These are phyloP conservation scores for Cacatua alba DNA, from an alignment of 2,113 vertebrate genomes.

Conservation along the genomic window DNA sequence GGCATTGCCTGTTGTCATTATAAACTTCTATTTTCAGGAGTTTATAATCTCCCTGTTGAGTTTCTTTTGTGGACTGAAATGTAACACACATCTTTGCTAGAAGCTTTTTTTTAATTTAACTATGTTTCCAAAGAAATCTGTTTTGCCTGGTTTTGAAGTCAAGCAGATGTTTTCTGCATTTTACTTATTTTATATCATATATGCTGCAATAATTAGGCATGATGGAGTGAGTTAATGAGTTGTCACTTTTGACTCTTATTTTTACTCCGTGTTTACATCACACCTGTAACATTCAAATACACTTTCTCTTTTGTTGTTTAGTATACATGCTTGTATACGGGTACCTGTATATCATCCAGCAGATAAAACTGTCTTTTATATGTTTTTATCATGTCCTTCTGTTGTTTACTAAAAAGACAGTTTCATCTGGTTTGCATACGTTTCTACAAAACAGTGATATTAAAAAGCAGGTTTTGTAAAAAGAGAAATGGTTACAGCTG, in stretches of 20 bases:
- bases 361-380: slow-evolving; percentile 61
- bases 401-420: slow-evolving; percentile 61
- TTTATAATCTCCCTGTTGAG: slow-evolving; percentile 29
- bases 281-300: slow-evolving; percentile 3
- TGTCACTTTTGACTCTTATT: slow-evolving; percentile 60
- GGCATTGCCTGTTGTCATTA: not conserved
- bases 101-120: slow-evolving; percentile 11
- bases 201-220: slow-evolving; percentile 69
- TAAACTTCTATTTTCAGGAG: slow-evolving; percentile 20
- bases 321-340: slow-evolving; percentile 49
- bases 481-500: slow-evolving; percentile 26
- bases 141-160: slow-evolving; percentile 42
- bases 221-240: slow-evolving; percentile 34
- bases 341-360: slow-evolving; percentile 54
- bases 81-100: not conserved
- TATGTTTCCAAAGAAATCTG: slow-evolving; percentile 72
- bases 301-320: slow-evolving; percentile 28
- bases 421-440: slow-evolving; percentile 40
- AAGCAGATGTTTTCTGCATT: slow-evolving; percentile 1
- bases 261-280: slow-evolving; percentile 53
- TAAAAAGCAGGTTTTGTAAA: slow-evolving; percentile 44
- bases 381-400: slow-evolving; percentile 53
- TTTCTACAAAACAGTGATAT: slow-evolving; percentile 47
- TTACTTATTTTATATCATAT: slow-evolving; percentile 20
- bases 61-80: slow-evolving; percentile 16